phyloP scores from a whole-genome alignment of 2,888 invertebrate genomes.

The Drosophila multiciliata region DNA sequence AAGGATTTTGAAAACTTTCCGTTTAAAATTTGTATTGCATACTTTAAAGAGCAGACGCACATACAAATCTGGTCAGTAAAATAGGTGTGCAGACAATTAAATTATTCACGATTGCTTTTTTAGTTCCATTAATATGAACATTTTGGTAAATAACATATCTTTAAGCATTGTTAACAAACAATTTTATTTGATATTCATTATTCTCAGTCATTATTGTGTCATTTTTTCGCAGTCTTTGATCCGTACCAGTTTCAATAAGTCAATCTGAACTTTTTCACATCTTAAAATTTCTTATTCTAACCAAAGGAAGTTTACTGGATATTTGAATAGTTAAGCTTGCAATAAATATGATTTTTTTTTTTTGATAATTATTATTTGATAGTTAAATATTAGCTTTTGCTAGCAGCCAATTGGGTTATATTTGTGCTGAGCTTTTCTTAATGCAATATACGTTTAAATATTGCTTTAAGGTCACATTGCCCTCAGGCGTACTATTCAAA shows the following conservation, averaged over 20 bases:
- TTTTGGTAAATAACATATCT: neutral
- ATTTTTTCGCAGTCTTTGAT: too few species aligned
- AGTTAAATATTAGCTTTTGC: too few species aligned
- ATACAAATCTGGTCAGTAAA: neutral
- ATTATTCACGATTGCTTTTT: too few species aligned
- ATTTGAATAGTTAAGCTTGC: too few species aligned
- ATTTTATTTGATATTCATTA: neutral
- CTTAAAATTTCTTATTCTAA: too few species aligned
- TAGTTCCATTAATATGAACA: neutral
- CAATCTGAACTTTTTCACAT: too few species aligned
- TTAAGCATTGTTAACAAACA: neutral
- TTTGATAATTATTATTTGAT: too few species aligned
- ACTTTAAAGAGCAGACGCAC: conserved; percentile 22
- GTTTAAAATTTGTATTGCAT: conserved; percentile 15
- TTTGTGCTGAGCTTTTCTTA: neutral
- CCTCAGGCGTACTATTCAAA: conserved; percentile 10
- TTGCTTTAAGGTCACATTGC: conserved; percentile 26
- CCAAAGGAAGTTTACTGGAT: too few species aligned
- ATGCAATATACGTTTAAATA: neutral
- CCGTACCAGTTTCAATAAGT: neutral
- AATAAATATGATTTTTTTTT: too few species aligned
- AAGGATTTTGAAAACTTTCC: neutral
- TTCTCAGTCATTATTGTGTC: neutral
- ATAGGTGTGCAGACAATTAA: neutral
- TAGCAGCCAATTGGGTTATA: neutral